Base-by-base conservation (phyloP, 2,797 vertebrate species). In the Phalanger gymnotis region DNA sequence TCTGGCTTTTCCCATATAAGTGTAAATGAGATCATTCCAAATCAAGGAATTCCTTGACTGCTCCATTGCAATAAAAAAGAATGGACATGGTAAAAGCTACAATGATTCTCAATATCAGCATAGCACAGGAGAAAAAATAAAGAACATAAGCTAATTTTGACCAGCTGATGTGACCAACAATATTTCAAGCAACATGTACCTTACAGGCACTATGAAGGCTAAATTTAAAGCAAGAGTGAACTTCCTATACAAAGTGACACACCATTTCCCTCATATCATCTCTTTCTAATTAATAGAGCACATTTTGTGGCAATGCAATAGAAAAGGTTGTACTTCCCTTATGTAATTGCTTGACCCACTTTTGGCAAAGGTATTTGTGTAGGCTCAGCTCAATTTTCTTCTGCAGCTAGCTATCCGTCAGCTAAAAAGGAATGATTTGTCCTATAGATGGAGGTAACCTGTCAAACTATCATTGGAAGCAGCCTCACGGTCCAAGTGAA, bases 21-120 rank as follows among this genome's bases (percentile, higher is more conserved):
- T 10, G 54, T 81, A 87, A 91, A 93, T 61, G 94, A 90, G 47
- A 96, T 13, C 52, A 61, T 89, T 54, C 13, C 93, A 66, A 90
- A 47, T 54, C 61, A 94, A 19, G 55, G 0, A 87, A 91, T 30
- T 40, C 66, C 94, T 55, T 53, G 54, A 58, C 0, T 91, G 0
- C 6, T 90, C 55, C 53, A 57, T 94, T 89, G 31, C 40, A 92
- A 25, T 96, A 90, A 93, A 19, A 95, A 97, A 11, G 34, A 87
- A 95, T 53, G 22, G 81, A 47, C 92, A 30, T 13, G 54, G 4
- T 93, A 96, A 57, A 92, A 91, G 81, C 91, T 90, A 57, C 55
- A 92, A 91, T 81, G 90, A 51, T 28, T 92, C 93, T 31, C 92
- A 2, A 52, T n/a, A 81, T 51, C 31, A 92, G 51, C 53, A 91